Evolutionary conservation across 53 echinoderm and acorn worm genomes (phyloP).

Genomic region (Temnopleurus reevesii): DNA sequence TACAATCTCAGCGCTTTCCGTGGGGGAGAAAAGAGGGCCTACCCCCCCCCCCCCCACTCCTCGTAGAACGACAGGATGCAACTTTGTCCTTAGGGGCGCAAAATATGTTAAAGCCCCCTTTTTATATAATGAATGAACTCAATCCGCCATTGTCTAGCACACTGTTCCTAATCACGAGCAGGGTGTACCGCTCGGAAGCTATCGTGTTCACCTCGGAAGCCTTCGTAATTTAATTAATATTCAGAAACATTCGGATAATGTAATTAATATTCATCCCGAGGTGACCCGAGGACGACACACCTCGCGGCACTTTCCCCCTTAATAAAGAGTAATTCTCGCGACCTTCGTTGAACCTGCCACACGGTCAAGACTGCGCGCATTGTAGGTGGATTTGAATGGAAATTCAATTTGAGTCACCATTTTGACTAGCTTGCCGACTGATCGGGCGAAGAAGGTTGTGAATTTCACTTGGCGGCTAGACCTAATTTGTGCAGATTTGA

Average conservation of each 20-base stretch:
- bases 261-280: slow-evolving; percentile 22
- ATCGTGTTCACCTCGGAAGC: slow-evolving; percentile 20
- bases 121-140: neutral
- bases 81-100: too few species aligned
- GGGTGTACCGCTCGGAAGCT: neutral
- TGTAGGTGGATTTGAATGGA: neutral
- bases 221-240: too few species aligned
- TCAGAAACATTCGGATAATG: slow-evolving; percentile 22
- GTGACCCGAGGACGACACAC: neutral
- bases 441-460: neutral
- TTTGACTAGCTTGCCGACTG: neutral
- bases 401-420: neutral
- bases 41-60: too few species aligned
- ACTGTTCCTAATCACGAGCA: neutral
- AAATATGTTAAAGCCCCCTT: too few species aligned
- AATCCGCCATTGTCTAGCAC: too few species aligned
- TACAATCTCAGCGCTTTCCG: too few species aligned
- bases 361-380: neutral
- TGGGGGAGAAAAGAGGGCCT: too few species aligned
- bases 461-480: slow-evolving; percentile 11
- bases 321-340: neutral
- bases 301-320: neutral
- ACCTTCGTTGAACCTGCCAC: slow-evolving; percentile 13
- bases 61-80: too few species aligned
- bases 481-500: slow-evolving; percentile 26